Evolutionary conservation across 2,888 invertebrate genomes (phyloP), one percentile per base, ranked within the genome.

Genomic region (Abrostola tripartita): DNA sequence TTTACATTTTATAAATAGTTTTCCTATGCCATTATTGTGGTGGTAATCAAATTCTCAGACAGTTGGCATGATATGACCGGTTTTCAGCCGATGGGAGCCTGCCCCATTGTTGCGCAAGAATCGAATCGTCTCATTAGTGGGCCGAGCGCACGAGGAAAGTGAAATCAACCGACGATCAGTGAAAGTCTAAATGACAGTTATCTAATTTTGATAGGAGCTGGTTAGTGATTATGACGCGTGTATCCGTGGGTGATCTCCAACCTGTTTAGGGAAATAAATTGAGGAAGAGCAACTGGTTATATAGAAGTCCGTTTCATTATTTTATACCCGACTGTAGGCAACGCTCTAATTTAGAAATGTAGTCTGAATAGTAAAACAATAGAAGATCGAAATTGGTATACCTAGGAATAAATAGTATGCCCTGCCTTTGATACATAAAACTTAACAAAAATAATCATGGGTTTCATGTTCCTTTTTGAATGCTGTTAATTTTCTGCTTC

Each of bases 171-270:
- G 83, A 79, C 87, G 87, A 88, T 88, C 84, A 90, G 93, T 91
- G 93, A 94, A 94, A 94, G 94, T 90, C 80, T 56, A 65, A 78
- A 82, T 86, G 84, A 86, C 88, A 84, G 92, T 92, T 93, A 92
- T 91, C 90, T 92, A 92, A 92, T 92, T 92, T 91, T 84, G 85
- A 90, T 90, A 86, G 80, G 68, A 77, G 79, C 81, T 79, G 76
- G 79, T 82, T 76, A 65, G 65, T 66, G 65, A 71, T 75, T 74
- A 62, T 74, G 69, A 72, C 53, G 67, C 37, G 55, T 35, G 35
- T 59, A 57, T 37, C 50, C 50, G 65, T 72, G 63, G 76, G 60
- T 69, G 69, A 74, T 70, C 64, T 53, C 56, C 52, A 52, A 62
- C 81, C 53, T 67, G 61, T 68, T 71, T 68, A 61, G 62, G 68